Evolutionary conservation across 2,797 vertebrate genomes (phyloP), one percentile per base, ranked within the genome.

Genomic region (Bufotes viridis): DNA sequence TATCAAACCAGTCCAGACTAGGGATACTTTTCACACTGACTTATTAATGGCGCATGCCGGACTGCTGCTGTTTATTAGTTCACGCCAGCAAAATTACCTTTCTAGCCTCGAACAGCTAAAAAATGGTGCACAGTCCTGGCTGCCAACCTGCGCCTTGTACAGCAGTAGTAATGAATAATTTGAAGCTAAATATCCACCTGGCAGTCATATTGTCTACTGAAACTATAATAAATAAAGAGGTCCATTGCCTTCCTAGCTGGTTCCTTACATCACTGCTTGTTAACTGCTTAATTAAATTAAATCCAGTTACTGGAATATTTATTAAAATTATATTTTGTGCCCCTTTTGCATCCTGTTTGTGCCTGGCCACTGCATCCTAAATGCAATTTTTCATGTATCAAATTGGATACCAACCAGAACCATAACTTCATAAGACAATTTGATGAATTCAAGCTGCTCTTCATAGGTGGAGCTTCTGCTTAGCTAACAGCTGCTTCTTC

Each of bases 11-110:
- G 29, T 17, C 7, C 58, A 61, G 83, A 3, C 49, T 26, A 8
- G 24, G 42, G 42, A 29, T 10, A 63, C 42, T 51, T 7, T 51
- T 65, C 60, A n/a, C 34, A 22, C 74, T 67, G 84, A 85, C 65
- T 85, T 85, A 85, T 85, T 29, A 26, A 78, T 13, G 58, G 42
- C 53, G 29, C 34, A 12, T 7, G 22, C 15, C 42, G 57, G 26
- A 49, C 11, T 10, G 15, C 74, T 78, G 60, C 58, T 65, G n/a
- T 49, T 55, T 65, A n/a, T 29, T 65, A 53, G 58, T 67, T 78
- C 24, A 55, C 4, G 2, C 58, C 17, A 78, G 60, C n/a, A 85
- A 65, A 85, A 67, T 78, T 53, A 26, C 58, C 26, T 85, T 60
- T 78, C n/a, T 13, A 61, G n/a, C 14, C n/a, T 53, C 24, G 49